These are phyloP conservation scores for Crypturellus undulatus DNA, from an alignment of 2,113 vertebrate genomes.

Conservation along the genomic window DNA sequence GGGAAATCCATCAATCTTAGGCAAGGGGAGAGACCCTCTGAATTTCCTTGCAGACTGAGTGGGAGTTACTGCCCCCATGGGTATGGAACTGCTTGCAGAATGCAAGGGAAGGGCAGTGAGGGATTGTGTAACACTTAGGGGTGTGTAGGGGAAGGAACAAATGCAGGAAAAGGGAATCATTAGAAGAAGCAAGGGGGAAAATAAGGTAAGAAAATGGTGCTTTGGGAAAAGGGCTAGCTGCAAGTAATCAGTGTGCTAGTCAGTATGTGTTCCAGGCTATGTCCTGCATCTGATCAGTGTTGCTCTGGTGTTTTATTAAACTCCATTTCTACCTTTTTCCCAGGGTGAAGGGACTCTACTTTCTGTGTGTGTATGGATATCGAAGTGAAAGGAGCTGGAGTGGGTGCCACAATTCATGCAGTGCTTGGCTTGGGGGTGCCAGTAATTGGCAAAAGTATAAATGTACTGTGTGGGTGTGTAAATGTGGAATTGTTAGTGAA, in stretches of 20 bases:
- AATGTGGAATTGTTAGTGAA: fast-evolving
- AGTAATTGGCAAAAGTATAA: neutral
- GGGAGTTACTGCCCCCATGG: neutral
- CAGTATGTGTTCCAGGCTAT: neutral
- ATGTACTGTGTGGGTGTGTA: neutral
- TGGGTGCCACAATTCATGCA: too few species aligned
- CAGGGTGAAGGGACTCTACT: neutral
- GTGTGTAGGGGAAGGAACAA: neutral
- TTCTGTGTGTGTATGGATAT: neutral
- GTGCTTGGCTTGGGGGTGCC: neutral
- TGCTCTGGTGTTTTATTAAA: neutral
- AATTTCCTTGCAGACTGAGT: neutral
- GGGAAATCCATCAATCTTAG: fast-evolving
- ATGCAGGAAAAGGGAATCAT: neutral
- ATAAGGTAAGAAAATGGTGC: neutral
- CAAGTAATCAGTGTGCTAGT: fast-evolving
- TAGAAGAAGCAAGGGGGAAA: neutral
- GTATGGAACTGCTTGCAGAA: neutral
- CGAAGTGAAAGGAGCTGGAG: neutral
- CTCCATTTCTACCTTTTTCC: neutral
- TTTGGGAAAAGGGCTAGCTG: neutral
- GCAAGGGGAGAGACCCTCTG: neutral
- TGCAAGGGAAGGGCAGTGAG: neutral
- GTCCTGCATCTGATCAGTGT: neutral
- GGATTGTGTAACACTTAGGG: fast-evolving